Evolutionary conservation across 2,888 invertebrate genomes (phyloP).

Genomic region (Pachycephus smyrnensis): DNA sequence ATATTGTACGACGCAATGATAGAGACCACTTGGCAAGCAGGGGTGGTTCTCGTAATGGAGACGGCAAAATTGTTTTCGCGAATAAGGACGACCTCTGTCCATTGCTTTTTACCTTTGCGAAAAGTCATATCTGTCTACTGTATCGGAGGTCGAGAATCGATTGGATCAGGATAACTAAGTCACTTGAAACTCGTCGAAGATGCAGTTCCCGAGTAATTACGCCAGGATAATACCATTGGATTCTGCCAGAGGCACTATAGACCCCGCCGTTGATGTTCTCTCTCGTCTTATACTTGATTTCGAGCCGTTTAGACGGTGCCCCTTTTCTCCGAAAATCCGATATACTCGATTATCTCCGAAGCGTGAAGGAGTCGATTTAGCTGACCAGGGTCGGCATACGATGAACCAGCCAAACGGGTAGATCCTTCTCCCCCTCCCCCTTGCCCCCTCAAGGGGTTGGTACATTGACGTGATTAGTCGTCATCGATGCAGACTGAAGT

Average conservation of each 20-base stretch:
- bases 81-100: slow-evolving; percentile 8
- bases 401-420: neutral
- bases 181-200: neutral
- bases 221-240: neutral
- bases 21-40: slow-evolving; percentile 46
- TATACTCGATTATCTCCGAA: neutral
- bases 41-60: slow-evolving; percentile 35
- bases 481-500: neutral
- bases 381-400: neutral
- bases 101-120: neutral
- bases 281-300: neutral
- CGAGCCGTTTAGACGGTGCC: neutral
- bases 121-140: neutral
- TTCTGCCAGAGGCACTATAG: neutral
- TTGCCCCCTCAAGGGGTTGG: neutral
- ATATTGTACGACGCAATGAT: slow-evolving; percentile 45
- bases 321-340: neutral
- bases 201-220: slow-evolving; percentile 3
- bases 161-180: neutral
- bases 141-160: neutral
- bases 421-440: neutral
- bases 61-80: slow-evolving; percentile 41
- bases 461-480: neutral
- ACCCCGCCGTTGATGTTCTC: neutral
- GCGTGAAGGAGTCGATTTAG: neutral